Evolutionary conservation across 2,113 vertebrate species (phyloP).

Genomic region (Nycticebus coucang): DNA sequence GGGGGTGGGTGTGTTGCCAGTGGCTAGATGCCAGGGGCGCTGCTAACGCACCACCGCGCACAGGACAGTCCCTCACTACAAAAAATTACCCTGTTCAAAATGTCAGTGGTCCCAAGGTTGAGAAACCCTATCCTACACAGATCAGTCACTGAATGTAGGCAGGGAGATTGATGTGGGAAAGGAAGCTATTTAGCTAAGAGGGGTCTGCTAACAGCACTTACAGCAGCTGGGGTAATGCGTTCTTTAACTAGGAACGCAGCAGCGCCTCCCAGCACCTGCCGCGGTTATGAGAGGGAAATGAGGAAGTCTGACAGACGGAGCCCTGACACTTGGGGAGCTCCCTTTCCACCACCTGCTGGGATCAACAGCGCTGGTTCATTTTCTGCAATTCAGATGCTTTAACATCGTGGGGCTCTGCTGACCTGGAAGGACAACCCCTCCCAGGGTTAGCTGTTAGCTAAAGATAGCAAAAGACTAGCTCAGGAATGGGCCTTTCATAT

Average conservation of each 20-base stretch:
- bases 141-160: background rate
- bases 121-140: background rate
- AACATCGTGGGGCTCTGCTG: background rate
- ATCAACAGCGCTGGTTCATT: background rate
- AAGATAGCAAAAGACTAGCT: background rate
- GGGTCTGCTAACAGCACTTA: background rate
- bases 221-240: background rate
- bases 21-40: background rate
- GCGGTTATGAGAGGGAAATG: background rate
- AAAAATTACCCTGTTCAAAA: background rate
- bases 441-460: background rate
- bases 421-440: background rate
- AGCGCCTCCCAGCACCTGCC: background rate
- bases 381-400: constrained; percentile 14
- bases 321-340: background rate
- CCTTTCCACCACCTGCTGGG: background rate
- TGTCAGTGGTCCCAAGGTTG: background rate
- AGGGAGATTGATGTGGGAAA: background rate
- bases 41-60: background rate
- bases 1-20: background rate
- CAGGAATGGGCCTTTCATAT: background rate
- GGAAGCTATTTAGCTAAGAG: background rate
- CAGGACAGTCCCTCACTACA: background rate
- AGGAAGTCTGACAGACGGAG: background rate
- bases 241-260: background rate